Evolutionary conservation across 2,797 vertebrate species (phyloP).

Genomic region (Telmatherina bonti): DNA sequence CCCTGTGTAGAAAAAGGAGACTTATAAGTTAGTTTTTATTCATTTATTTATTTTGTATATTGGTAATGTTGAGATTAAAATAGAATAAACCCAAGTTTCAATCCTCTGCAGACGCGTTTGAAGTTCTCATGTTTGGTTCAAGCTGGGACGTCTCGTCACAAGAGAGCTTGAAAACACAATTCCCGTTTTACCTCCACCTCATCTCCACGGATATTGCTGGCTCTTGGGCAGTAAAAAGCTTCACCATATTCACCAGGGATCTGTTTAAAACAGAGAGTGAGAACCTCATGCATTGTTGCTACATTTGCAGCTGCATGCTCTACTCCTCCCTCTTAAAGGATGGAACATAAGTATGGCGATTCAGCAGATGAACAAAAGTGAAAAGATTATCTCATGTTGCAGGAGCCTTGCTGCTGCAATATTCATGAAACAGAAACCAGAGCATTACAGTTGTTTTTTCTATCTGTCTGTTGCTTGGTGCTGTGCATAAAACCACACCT

Average conservation of each 20-base stretch:
- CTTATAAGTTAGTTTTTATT: not conserved
- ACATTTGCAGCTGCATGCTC: not conserved
- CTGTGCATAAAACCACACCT: not conserved
- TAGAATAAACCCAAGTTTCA: not conserved
- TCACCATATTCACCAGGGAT: not conserved
- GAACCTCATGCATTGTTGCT: not conserved
- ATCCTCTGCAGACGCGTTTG: too few relatives aligned
- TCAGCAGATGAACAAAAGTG: not conserved
- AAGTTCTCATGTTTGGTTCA: too few relatives aligned
- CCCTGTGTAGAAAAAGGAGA: too few relatives aligned
- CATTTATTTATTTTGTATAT: not conserved
- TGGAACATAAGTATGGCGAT: not conserved
- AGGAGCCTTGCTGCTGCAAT: not conserved
- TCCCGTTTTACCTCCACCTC: too few relatives aligned
- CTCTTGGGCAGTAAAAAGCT: not conserved
- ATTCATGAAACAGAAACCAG: slow-evolving; percentile 13
- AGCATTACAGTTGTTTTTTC: not conserved
- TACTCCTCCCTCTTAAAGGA: not conserved
- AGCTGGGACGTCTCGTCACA: too few relatives aligned
- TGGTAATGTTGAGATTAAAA: not conserved
- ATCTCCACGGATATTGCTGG: not conserved
- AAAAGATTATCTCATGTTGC: not conserved
- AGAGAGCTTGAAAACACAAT: not conserved
- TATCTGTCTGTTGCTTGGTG: not conserved
- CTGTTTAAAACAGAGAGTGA: not conserved